Evolutionary conservation across 2,888 invertebrate species (phyloP), one percentile per base, ranked within the genome.

Genomic region (Sympetrum striolatum): DNA sequence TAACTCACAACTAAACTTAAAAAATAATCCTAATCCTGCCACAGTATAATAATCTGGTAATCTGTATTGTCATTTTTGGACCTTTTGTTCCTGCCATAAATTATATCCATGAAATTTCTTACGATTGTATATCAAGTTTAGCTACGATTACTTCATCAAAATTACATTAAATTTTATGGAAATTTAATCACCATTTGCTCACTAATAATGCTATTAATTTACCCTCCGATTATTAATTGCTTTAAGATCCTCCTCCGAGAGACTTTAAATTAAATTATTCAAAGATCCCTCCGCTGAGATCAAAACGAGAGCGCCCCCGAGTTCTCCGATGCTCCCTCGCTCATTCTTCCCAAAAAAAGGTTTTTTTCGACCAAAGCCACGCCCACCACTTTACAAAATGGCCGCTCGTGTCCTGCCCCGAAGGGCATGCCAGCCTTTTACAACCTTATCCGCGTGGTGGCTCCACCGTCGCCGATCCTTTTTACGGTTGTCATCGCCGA

Each of bases 401-500:
- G 86, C 86, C 64, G 6, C 60, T 37, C 86, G 12, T 35, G 86
- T 37, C 60, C 60, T 37, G 15, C 60, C 86, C 86, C 60, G n/a
- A n/a, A 37, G 60, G 86, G 58, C 37, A 64, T 86, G 60, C 37
- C 86, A 35, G 37, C 37, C 60, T 86, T 82, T 86, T 60, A 58
- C 86, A 60, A 35, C 60, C 58, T 60, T 60, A 37, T 58, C 37
- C 64, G 64, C 35, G 37, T 60, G 60, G 86, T 86, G 86, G 86
- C 86, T 64, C 86, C 60, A 60, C 86, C 37, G 86, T 86, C 86
- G 86, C 60, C 22, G 37, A 60, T 37, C 60, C 60, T 60, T 82
- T 86, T 86, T 60, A 86, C 60, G 60, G 86, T 86, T 86, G 86
- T 86, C 86, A 86, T 86, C 86, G 86, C 86, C 86, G 86, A 60